Conservation (phyloP, 2,888 invertebrate genomes). For the Tipula unca region DNA sequence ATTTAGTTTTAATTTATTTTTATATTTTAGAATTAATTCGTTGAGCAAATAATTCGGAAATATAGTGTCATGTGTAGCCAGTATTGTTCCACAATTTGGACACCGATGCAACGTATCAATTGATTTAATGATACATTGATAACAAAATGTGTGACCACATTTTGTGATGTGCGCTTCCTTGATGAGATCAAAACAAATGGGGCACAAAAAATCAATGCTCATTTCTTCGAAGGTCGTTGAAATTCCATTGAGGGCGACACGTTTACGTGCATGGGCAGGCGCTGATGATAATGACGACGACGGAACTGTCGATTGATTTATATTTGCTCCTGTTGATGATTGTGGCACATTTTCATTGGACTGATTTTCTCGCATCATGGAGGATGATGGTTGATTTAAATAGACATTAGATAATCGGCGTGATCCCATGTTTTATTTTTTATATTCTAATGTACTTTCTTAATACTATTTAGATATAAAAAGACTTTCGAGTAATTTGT, state of each 20-base stretch:
- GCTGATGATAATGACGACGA: background rate
- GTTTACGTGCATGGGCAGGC: background rate
- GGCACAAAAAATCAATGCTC: constrained; percentile 54
- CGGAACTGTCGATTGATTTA: background rate
- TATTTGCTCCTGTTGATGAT: background rate
- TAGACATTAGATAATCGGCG: background rate
- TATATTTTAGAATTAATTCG: constrained; percentile 67
- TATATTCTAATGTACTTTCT: background rate
- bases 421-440: background rate
- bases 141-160: constrained; percentile 90
- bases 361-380: background rate
- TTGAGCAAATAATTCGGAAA: constrained; percentile 82
- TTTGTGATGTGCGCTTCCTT: constrained; percentile 84
- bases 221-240: constrained; percentile 43
- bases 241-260: constrained; percentile 36
- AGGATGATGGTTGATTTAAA: background rate
- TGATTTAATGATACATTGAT: constrained; percentile 63
- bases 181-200: constrained; percentile 82
- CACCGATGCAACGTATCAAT: constrained; percentile 61
- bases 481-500: background rate
- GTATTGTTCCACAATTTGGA: constrained; percentile 70
- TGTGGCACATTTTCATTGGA: background rate
- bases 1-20: constrained; percentile 43
- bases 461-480: background rate
- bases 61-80: constrained; percentile 61